Base-by-base conservation (phyloP, 1,140 invertebrate genomes). In the Lepidurus packardi region DNA sequence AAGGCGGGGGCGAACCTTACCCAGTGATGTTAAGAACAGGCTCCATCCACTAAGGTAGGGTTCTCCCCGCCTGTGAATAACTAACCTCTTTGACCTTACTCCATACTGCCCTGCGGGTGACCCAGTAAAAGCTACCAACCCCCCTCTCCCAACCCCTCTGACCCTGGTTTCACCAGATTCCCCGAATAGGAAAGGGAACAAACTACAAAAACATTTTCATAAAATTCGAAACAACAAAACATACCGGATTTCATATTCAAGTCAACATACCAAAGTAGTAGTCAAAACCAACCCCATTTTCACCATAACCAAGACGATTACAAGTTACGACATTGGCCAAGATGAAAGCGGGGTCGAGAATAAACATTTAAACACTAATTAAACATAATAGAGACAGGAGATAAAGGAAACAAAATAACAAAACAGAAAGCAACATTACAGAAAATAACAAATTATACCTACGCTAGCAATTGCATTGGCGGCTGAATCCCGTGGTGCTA, bases 401-500 rank as follows among this genome's bases (percentile, higher is more conserved):
- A 11, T 47, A 10, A 47, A 47, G 6, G 45, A 11, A 47, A 10
- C 45, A n/a, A n/a, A n/a, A n/a, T n/a, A n/a, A 47, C 2, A 47
- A 47, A 10, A 16, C 45, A 10, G 16, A 47, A 16, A 10, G 2
- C 2, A 16, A 16, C 45, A 47, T 47, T 1, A 47, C 45, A 11
- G 16, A 47, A 16, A 11, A 47, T 16, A 16, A 16, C 45, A 47
- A 11, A 47, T 4, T 21, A n/a, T 65, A 65, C 53, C 53, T 7
- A n/a, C 21, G 53, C 6, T 65, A 65, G 53, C 53, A 65, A 65
- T 21, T 65, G 16, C 53, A 79, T 78, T 75, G 78, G 74, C 80
- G 80, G 80, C 80, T 80, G 80, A 80, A 80, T 80, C 80, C 80
- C 80, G 78, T 80, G 80, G 80, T 80, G 80, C 80, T 80, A 80